Base-by-base conservation (phyloP, 2,888 invertebrate genomes). In the Tenthredo scrophulariae region DNA sequence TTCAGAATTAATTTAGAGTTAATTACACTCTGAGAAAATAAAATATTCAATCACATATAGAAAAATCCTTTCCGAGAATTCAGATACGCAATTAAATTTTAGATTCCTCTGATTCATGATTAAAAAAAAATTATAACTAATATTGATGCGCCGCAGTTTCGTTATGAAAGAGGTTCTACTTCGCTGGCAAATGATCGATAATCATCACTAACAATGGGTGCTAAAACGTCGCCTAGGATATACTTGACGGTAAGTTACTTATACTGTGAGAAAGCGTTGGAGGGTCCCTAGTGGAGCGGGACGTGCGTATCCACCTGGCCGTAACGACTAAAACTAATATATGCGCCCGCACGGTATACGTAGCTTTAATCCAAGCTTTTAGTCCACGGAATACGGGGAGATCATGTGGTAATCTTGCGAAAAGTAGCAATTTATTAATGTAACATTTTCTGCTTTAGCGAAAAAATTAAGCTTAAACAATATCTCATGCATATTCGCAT, bases 271-370 rank as follows among this genome's bases (percentile, higher is more conserved):
- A 67, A 1, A 67, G 67, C 67, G 67, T 33, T 18, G 67, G 29
- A 67, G 67, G 67, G 67, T 67, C 33, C 26, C 62, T 62, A 62
- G 62, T 26, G 26, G 13, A 62, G 62, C 22, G 62, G 26, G 62
- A 29, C 62, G 62, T 62, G 2, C 18, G 22, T 33, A 33, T 33
- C 67, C 67, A 67, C 67, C 67, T 67, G 33, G 15, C 67, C 67
- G 33, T 67, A 26, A 67, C 67, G 18, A 7, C 29, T 67, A 67
- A 26, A 67, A 67, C 67, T 67, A n/a, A 62, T 62, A 67, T 67
- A 33, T 26, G 18, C 29, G 33, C 33, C 15, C 33, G 4, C 67
- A 15, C 67, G 13, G 29, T 67, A 67, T 22, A 26, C 22, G 4
- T 62, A 26, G 54, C 26, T 62, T 29, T 2, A 62, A 67, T 18